Base-by-base conservation (phyloP, 2,113 vertebrate genomes). In the Mesocricetus auratus region DNA sequence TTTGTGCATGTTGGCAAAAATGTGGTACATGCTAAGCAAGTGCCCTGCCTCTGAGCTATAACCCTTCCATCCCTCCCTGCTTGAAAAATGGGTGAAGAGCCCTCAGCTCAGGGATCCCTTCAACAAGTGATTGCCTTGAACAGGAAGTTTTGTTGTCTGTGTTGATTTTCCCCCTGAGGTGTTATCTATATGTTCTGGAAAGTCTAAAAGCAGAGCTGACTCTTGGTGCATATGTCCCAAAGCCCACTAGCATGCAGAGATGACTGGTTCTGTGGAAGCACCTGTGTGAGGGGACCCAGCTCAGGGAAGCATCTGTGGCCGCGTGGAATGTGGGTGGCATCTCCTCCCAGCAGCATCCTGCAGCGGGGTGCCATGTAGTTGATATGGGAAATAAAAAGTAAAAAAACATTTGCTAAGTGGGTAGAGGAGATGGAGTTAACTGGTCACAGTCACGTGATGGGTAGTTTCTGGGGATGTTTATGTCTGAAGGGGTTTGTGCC, bases 111-210 rank as follows among this genome's bases (percentile, higher is more conserved):
- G 36, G 22, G 45, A 88, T 75, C 64, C 66, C 56, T 69, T 1
- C 36, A 62, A 86, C 71, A 47, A 62, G 82, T 50, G 88, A 83
- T 75, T 82, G 69, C 64, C 62, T 91, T 24, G 73, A 73, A 56
- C 89, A 17, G 45, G 50, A 94, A 79, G 75, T 69, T 53, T 31
- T 68, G 16, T 22, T 21, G 21, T 66, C 42, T 26, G 11, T 16
- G 53, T 77, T 95, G 66, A 58, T 71, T 93, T 90, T 78, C 31
- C 8, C 8, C 33, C 26, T 64, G 64, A 39, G 82, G 68, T 29
- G 9, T 31, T 81, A 71, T 77, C 26, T 60, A 15, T 56, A 31
- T 66, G 36, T 90, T 93, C 89, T 93, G 87, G 92, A 88, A 96
- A 56, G 68, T 62, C 39, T 62, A 9, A 88, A 74, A 74, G 21